Base-by-base conservation (phyloP, 2,113 vertebrate genomes). In the Phalacrocorax brasilianus region DNA sequence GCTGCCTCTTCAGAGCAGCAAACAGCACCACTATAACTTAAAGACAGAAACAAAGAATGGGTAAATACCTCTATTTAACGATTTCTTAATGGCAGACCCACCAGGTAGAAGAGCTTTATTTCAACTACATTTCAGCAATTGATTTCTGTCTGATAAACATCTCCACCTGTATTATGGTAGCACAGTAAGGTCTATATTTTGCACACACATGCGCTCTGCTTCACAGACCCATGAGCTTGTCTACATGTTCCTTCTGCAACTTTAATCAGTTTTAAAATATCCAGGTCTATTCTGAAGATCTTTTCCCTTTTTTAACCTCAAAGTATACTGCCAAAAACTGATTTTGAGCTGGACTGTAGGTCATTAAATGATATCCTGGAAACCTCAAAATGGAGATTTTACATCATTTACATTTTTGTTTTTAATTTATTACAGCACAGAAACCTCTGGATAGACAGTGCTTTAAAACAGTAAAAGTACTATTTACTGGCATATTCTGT, bases 1-100 rank as follows among this genome's bases (percentile, higher is more conserved):
- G 97, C 97, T 99, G 99, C 61, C 99, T 98, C 96, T 99, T 98
- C 94, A 99, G 98, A 95, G 99, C 99, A 55, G 98, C 98, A 95
- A 99, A 99, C 70, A 99, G 97, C 32, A 99, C 99, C 63, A 99
- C 98, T 95, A 98, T 98, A 82, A 98, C 98, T 98, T 94, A 44
- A 86, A 89, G 87, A 85, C 82, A 86, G 91, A 73, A 96, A 88
- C 76, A 94, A 91, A 91, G 56, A 74, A 78, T 23, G 30, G 38
- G 59, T 79, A 94, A 85, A 88, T 30, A 40, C 8, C 12, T 70
- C 50, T 24, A 15, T 20, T 78, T 38, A 49, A 49, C 30, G 62
- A 23, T 67, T 87, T 89, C 63, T 61, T 52, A 70, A 62, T 28
- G 70, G 52, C 4, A 68, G 86, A 66, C 32, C 18, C 47, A 53